Evolutionary conservation across 2,888 invertebrate genomes (phyloP).

Genomic region (Nesidiocoris tenuis): DNA sequence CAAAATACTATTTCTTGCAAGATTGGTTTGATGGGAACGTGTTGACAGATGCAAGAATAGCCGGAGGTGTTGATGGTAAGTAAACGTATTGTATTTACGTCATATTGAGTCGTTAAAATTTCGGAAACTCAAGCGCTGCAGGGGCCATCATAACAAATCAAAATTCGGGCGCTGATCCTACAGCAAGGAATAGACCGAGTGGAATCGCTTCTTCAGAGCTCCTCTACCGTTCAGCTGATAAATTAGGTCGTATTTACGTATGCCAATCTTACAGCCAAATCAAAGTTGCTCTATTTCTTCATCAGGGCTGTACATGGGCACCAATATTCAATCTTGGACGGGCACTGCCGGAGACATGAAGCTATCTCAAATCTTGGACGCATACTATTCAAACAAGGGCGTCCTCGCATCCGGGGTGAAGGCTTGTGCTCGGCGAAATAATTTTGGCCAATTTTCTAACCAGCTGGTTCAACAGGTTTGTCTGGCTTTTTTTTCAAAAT

Average conservation of each 20-base stretch:
- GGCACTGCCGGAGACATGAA: slow-evolving; percentile 57
- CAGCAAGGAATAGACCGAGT: no score
- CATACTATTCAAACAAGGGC: slow-evolving; percentile 75
- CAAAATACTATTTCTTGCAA: slow-evolving; percentile 60
- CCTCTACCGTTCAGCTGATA: no score
- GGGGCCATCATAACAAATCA: no score
- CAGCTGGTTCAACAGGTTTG: slow-evolving; percentile 54
- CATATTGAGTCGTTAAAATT: no score
- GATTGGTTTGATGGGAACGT: slow-evolving; percentile 45
- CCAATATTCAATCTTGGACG: slow-evolving; percentile 58
- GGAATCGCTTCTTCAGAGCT: no score
- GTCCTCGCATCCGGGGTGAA: slow-evolving; percentile 61
- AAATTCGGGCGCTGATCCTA: no score
- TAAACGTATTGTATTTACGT: slow-evolving; percentile 3
- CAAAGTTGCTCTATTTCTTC: no score
- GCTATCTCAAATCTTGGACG: slow-evolving; percentile 74
- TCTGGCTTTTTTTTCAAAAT: background rate
- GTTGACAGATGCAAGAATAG: slow-evolving; percentile 68
- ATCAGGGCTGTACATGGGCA: slow-evolving; percentile 66
- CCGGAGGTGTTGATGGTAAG: slow-evolving; percentile 73
- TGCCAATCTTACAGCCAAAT: no score
- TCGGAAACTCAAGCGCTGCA: no score
- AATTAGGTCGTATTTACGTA: no score
- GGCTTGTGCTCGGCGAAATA: slow-evolving; percentile 68
- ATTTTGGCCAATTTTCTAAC: slow-evolving; percentile 56